Evolutionary conservation across 2,888 invertebrate species (phyloP).

Genomic region (Metacarcinus magister): DNA sequence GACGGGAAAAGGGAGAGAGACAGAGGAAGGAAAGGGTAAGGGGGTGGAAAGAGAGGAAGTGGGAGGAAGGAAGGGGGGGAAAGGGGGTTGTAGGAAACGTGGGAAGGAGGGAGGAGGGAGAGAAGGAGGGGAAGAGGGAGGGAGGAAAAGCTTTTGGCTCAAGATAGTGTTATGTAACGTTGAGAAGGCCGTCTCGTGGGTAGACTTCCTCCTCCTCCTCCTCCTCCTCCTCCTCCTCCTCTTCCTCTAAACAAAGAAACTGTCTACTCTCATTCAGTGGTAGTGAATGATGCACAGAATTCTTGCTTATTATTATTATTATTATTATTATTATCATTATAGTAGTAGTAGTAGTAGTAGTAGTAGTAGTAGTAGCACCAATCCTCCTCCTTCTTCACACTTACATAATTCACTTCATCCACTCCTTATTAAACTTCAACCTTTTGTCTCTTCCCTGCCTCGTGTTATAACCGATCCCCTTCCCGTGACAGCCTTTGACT

Average conservation of each 20-base stretch:
- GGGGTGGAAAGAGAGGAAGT: background rate
- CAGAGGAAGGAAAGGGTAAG: background rate
- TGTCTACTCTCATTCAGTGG: background rate
- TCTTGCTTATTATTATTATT: background rate
- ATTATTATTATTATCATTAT: background rate
- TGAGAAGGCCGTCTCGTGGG: background rate
- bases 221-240: background rate
- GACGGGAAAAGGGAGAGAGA: background rate
- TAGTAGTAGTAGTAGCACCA: background rate
- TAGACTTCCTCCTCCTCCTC: background rate
- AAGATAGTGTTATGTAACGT: background rate
- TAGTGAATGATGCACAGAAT: background rate
- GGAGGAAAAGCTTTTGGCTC: background rate
- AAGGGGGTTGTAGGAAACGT: background rate
- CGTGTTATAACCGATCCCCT: background rate
- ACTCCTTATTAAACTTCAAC: background rate
- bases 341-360: conserved; percentile 36
- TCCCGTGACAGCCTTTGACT: background rate
- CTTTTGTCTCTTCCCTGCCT: background rate
- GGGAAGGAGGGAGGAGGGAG: background rate
- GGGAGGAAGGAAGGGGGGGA: background rate
- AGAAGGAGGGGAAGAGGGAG: background rate
- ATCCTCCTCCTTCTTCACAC: background rate
- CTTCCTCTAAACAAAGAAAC: conserved; percentile 4
- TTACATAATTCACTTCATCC: background rate